phyloP scores from a whole-genome alignment of 2,888 invertebrate genomes.

The Timema podura region DNA sequence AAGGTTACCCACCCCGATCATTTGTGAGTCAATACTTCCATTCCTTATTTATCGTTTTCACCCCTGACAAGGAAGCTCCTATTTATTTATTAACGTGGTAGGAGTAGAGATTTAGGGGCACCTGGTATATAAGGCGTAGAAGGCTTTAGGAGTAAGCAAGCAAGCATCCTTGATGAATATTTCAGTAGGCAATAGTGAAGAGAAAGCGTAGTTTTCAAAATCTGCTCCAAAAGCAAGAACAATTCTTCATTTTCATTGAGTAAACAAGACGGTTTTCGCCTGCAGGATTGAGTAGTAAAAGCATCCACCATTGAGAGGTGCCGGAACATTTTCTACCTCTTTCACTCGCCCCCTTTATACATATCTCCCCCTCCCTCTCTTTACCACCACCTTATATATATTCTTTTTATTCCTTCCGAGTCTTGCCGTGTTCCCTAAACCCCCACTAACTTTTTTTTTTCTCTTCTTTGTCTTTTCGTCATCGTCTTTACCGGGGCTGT shows the following conservation, averaged over 20 bases:
- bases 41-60: too few relatives aligned
- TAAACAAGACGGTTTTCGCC: conserved; percentile 16
- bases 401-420: conserved; percentile 6
- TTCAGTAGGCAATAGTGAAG: conserved; percentile 20
- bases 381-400: not conserved
- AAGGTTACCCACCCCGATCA: too few relatives aligned
- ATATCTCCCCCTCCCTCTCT: not conserved
- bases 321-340: conserved; percentile 11
- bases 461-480: conserved; percentile 12
- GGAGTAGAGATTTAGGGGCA: too few relatives aligned
- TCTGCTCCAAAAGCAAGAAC: conserved; percentile 19
- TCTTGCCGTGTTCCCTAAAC: conserved; percentile 1
- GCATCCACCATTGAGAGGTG: conserved; percentile 14
- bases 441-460: not conserved
- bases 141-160: not conserved
- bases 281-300: conserved; percentile 9
- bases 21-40: too few relatives aligned
- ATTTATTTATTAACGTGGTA: too few relatives aligned
- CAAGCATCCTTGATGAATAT: conserved; percentile 25
- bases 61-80: too few relatives aligned
- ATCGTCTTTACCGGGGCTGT: conserved; percentile 13
- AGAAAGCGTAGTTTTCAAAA: conserved; percentile 13
- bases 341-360: conserved; percentile 7
- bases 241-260: conserved; percentile 26
- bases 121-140: too few relatives aligned